A percentile compares a stretch with the other conserved stretches of the same genome.
phyloP scores from a whole-genome alignment of 1,140 invertebrate genomes.

The Ptiloglossa arizonensis region DNA sequence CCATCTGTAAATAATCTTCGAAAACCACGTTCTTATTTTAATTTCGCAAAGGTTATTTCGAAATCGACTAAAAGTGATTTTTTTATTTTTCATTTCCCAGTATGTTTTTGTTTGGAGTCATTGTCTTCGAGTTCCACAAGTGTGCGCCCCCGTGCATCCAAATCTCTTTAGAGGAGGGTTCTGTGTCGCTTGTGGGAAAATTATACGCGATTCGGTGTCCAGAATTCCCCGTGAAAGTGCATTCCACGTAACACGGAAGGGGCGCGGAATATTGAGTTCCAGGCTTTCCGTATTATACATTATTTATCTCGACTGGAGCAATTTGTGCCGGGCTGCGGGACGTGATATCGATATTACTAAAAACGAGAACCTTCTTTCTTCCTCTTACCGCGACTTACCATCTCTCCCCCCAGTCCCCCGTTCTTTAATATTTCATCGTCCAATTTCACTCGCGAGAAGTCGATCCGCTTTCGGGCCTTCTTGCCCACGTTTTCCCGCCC shows the following conservation, averaged over 20 bases:
- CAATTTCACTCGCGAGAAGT: background rate
- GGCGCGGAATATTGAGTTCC: background rate
- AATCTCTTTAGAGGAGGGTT: no score
- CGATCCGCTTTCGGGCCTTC: background rate
- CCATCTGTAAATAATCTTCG: no score
- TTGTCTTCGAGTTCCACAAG: no score
- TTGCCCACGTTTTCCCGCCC: background rate
- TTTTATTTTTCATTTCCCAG: no score
- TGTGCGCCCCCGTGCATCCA: no score
- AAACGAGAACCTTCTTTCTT: background rate
- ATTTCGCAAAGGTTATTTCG: no score
- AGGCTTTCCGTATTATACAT: background rate
- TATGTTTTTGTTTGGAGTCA: no score
- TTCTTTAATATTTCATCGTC: slow-evolving; percentile 35
- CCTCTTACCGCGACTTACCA: no score
- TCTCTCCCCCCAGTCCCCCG: background rate
- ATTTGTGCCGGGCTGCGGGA: background rate
- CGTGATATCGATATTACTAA: slow-evolving; percentile 27
- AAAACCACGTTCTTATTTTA: no score
- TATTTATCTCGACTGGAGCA: background rate
- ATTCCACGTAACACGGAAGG: no score
- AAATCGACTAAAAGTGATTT: no score
- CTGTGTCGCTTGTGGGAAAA: background rate
- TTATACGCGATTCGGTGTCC: background rate
- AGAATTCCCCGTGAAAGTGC: no score